Evolutionary conservation across 2,888 invertebrate species (phyloP).

Genomic region (Endomychus coccineus): DNA sequence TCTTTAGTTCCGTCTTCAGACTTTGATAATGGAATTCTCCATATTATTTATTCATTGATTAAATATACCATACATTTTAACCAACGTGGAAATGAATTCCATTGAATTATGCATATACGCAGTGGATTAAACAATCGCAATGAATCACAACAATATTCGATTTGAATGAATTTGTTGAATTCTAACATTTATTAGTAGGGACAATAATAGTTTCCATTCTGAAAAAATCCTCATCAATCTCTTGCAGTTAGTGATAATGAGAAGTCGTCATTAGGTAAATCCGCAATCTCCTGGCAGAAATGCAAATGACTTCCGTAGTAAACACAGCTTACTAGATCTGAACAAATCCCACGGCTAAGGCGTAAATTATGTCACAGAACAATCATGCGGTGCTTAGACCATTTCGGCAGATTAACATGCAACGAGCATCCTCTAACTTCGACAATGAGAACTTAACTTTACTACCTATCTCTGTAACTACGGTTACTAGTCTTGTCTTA

Average conservation of each 20-base stretch:
- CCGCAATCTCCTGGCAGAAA: slow-evolving; percentile 31
- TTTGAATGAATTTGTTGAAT: too few species aligned
- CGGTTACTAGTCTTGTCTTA: slow-evolving; percentile 29
- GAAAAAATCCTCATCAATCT: too few species aligned
- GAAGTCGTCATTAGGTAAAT: slow-evolving; percentile 31
- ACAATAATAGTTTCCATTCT: too few species aligned
- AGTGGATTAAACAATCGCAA: too few species aligned
- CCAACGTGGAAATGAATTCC: too few species aligned
- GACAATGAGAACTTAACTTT: slow-evolving; percentile 40
- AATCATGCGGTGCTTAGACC: slow-evolving; percentile 42
- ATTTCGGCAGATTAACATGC: slow-evolving; percentile 41
- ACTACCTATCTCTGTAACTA: slow-evolving; percentile 39
- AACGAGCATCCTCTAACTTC: slow-evolving; percentile 34
- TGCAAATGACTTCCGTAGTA: slow-evolving; percentile 35
- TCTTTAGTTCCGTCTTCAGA: too few species aligned
- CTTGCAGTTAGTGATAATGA: slow-evolving; percentile 19
- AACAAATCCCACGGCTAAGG: slow-evolving; percentile 41
- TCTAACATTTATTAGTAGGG: too few species aligned
- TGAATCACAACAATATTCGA: too few species aligned
- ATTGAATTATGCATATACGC: too few species aligned
- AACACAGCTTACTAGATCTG: slow-evolving; percentile 37
- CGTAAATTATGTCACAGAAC: slow-evolving; percentile 44
- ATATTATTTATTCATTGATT: too few species aligned
- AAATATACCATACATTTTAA: too few species aligned
- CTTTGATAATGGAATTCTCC: too few species aligned